A percentile compares a stretch with the other conserved stretches of the same genome.
Evolutionary conservation across 1,140 invertebrate genomes (phyloP).

Genomic region (Aphaenogaster rudis): DNA sequence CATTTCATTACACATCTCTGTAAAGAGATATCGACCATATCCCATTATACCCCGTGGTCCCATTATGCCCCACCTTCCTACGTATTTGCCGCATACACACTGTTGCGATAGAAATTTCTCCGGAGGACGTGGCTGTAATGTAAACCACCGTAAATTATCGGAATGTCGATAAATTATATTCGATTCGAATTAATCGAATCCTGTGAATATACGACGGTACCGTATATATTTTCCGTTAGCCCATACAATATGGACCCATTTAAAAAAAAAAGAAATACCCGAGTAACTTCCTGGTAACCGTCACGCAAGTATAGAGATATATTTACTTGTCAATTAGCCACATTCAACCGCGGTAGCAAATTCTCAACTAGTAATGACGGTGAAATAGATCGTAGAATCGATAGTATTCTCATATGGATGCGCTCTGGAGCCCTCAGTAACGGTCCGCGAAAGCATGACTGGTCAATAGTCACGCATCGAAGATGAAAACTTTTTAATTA

Average conservation of each 20-base stretch:
- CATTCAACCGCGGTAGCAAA: slow-evolving; percentile 28
- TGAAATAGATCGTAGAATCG: slow-evolving; percentile 51
- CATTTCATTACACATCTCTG: no score
- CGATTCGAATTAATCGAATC: slow-evolving; percentile 67
- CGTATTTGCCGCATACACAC: slow-evolving; percentile 5
- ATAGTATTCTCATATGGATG: slow-evolving; percentile 49
- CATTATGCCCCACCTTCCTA: no score
- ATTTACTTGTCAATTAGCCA: slow-evolving; percentile 63
- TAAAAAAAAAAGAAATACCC: slow-evolving; percentile 49
- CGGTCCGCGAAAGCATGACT: slow-evolving; percentile 34
- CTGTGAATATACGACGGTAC: slow-evolving; percentile 35
- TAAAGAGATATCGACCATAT: no score
- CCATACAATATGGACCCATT: slow-evolving; percentile 41
- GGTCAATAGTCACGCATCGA: slow-evolving; percentile 3
- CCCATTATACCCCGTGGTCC: no score
- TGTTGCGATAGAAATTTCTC: slow-evolving; percentile 54
- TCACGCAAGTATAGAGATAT: slow-evolving; percentile 43
- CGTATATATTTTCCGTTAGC: not conserved
- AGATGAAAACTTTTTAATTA: not conserved
- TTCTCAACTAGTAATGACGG: slow-evolving; percentile 36
- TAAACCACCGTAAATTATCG: slow-evolving; percentile 62
- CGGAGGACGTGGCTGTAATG: slow-evolving; percentile 36
- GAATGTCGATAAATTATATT: slow-evolving; percentile 24
- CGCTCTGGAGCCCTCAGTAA: slow-evolving; percentile 8
- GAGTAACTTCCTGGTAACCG: slow-evolving; percentile 33